Conservation (phyloP, 1,140 invertebrate genomes). For the Dysdera silvatica region DNA sequence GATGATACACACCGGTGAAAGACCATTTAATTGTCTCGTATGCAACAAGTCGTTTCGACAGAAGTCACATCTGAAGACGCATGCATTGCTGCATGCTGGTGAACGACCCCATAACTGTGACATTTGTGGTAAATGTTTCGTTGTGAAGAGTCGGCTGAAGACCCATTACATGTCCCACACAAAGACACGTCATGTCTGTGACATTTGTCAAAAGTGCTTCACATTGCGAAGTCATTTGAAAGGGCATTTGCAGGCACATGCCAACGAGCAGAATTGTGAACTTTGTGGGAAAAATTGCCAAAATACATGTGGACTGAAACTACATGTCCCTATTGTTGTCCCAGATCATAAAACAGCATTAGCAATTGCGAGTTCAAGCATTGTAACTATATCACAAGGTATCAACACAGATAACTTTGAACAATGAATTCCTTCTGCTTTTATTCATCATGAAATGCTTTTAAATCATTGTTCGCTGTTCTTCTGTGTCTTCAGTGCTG, state of each 20-base stretch:
- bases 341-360: not conserved
- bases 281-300: conserved; percentile 46
- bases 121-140: conserved; percentile 26
- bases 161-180: conserved; percentile 38
- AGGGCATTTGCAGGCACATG: conserved; percentile 44
- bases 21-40: conserved; percentile 33
- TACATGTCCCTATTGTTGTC: not conserved
- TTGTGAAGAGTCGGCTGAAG: conserved; percentile 17
- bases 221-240: conserved; percentile 42
- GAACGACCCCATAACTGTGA: conserved; percentile 24
- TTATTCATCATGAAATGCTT: too few species aligned
- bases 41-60: conserved; percentile 24
- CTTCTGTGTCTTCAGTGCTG: too few species aligned
- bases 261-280: conserved; percentile 42
- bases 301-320: conserved; percentile 42
- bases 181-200: conserved; percentile 45
- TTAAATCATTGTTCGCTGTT: too few species aligned
- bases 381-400: too few species aligned
- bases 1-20: conserved; percentile 41
- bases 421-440: too few species aligned
- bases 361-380: too few species aligned
- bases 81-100: conserved; percentile 17
- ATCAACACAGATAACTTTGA: too few species aligned
- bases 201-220: conserved; percentile 42
- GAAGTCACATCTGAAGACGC: conserved; percentile 27